Evolutionary conservation across 2,113 vertebrate genomes (phyloP), one percentile per base, ranked within the genome.

Genomic region (Neolamprologus kungweensis): DNA sequence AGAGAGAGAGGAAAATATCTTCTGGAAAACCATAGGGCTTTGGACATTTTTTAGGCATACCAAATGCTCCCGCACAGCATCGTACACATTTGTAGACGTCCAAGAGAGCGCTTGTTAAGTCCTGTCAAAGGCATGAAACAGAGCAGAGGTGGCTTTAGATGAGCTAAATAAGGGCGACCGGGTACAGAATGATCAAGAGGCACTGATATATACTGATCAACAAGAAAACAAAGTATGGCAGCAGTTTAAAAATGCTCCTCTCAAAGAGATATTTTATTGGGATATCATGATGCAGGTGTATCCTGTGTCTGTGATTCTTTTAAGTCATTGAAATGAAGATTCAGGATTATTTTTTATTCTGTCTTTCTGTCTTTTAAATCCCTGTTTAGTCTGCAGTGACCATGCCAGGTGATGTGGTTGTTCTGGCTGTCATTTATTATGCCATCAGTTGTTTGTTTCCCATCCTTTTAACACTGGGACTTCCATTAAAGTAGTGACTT

Each of bases 401-500:
- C 9, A 81, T 21, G 7, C 4, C 26, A 11, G 57, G 86, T 14
- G 21, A 79, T 80, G 68, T 63, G 31, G 21, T 83, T 54, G 31
- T 53, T 37, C 45, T 68, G 21, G 35, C 31, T 7, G 8, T 92
- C 84, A 81, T 86, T 88, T 81, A 85, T 60, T 68, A 8, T 85
- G 87, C 75, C 89, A 82, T 89, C 40, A 55, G 28, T 82, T 82
- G 78, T 87, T 89, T 75, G 68, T 93, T 82, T 55, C 4, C 9
- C n/a, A 75, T 89, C 83, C 53, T 75, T 81, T 58, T 65, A 88
- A 78, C 73, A 19, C 35, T 57, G 82, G 68, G 90, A 86, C 84
- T 89, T 89, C 82, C 53, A 91, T 92, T 91, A 85, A 92, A 90
- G 88, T 57, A 68, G 88, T 91, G 89, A 91, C 88, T 91, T 90